Percentiles rank a stretch among this genome's conserved stretches.
Conservation (phyloP, 2,888 invertebrate genomes). For the Mythimna pallens region DNA sequence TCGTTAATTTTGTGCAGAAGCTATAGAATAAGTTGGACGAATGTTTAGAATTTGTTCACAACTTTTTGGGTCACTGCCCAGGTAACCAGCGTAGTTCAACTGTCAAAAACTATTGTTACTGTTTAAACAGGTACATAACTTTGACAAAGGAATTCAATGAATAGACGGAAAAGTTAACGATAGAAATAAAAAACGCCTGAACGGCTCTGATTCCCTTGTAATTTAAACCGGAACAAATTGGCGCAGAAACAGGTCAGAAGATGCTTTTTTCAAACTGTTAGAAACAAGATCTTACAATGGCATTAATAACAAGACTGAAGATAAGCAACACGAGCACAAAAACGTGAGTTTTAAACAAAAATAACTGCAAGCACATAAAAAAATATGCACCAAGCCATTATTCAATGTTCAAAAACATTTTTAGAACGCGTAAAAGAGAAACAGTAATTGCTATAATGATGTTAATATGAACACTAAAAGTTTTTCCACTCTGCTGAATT, state of each 20-base stretch:
- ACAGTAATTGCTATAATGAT: slow-evolving; percentile 54
- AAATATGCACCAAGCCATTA: slow-evolving; percentile 1
- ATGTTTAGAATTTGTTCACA: slow-evolving; percentile 27
- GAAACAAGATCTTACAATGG: not conserved
- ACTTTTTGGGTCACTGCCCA: slow-evolving; percentile 34
- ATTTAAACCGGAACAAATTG: not conserved
- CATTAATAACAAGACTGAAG: not conserved
- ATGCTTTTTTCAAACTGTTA: too few species aligned
- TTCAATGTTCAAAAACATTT: slow-evolving; percentile 16
- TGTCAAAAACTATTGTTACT: not conserved
- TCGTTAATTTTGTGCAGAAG: slow-evolving; percentile 13
- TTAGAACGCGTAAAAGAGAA: slow-evolving; percentile 35
- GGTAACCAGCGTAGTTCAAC: slow-evolving; percentile 3
- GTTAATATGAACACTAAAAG: slow-evolving; percentile 54
- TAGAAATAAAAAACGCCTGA: not conserved
- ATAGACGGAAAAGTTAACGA: not conserved
- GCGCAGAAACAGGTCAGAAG: not conserved
- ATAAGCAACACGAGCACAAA: not conserved
- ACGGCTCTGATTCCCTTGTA: not conserved
- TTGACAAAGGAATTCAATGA: not conserved
- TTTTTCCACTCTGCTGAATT: slow-evolving; percentile 53
- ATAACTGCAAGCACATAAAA: not conserved
- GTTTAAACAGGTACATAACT: slow-evolving; percentile 1
- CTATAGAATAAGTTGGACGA: slow-evolving; percentile 22
- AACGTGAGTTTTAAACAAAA: not conserved